Base-by-base conservation (phyloP, 2,113 vertebrate genomes). In the Amblyornis subalaris region DNA sequence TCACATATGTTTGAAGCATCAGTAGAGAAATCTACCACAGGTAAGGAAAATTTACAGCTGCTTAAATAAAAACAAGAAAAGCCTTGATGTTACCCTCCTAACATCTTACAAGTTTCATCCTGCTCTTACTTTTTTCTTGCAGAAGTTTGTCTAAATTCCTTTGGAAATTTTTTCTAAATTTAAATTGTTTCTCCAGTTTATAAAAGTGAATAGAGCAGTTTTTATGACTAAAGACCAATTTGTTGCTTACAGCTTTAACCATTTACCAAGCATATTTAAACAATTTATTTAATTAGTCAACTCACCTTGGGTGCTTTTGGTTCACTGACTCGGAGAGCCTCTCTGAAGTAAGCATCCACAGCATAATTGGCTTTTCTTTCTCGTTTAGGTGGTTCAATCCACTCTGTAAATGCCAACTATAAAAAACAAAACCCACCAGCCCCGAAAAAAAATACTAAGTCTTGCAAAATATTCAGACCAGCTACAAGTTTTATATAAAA, bases 331-430 rank as follows among this genome's bases (percentile, higher is more conserved):
- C 99, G 98, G 81, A 99, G 98, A 40, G 99, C 99, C 97, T 99
- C 99, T 96, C 99, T 98, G 96, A 99, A 99, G 94, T 99, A 99
- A 6, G 99, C 99, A 81, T 99, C 99, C 23, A 99, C 99, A 6
- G 99, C 99, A 7, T 99, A 99, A 92, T 99, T 99, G 54, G 99
- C 99, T 98, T 99, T 99, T 89, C 99, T 98, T 95, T 99, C 99
- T 95, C 99, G 98, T 93, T 99, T 99, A 10, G 99, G 99, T 6
- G 99, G 99, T 66, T 99, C 99, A 48, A 99, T 99, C 99, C 99
- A 99, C 96, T 99, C 99, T 60, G 98, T 99, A 96, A 99, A 98
- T 40, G 98, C 99, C 96, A 99, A 98, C 99, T 98, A 65, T 13
- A 93, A 93, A 85, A 81, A 71, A 35, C 20, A 54, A 62, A 84